Evolutionary conservation across 2,888 invertebrate genomes (phyloP).

Genomic region (Scaptomyza parva): DNA sequence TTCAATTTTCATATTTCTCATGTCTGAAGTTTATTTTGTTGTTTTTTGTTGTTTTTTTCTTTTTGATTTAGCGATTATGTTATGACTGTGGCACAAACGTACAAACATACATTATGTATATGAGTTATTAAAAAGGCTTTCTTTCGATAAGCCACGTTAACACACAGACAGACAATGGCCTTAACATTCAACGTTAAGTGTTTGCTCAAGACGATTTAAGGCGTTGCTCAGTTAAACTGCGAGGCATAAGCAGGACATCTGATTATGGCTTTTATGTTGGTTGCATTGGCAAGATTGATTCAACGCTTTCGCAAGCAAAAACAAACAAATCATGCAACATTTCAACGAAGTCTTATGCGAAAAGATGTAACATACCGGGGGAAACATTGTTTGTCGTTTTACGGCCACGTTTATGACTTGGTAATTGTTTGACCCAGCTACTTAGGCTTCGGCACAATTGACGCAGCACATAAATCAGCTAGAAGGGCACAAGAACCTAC

Average conservation of each 20-base stretch:
- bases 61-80: constrained; percentile 73
- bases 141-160: constrained; percentile 63
- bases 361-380: constrained; percentile 14
- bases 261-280: constrained; percentile 45
- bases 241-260: constrained; percentile 66
- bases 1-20: constrained; percentile 80
- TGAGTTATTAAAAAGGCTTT: constrained; percentile 76
- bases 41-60: no score
- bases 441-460: constrained; percentile 59
- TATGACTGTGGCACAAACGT: constrained; percentile 15
- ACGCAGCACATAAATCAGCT: constrained; percentile 68
- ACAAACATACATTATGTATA: constrained; percentile 43
- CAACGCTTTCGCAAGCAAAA: constrained; percentile 14
- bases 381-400: constrained; percentile 43
- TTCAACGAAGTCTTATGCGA: constrained; percentile 17
- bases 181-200: constrained; percentile 56
- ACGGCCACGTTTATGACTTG: constrained; percentile 53
- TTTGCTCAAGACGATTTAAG: constrained; percentile 69
- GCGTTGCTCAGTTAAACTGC: constrained; percentile 53
- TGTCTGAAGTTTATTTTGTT: constrained; percentile 39
- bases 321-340: constrained; percentile 8
- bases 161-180: constrained; percentile 59
- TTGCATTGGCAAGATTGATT: constrained; percentile 14
- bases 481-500: constrained; percentile 26
- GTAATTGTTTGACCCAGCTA: constrained; percentile 61